phyloP scores from a whole-genome alignment of 2,113 vertebrate genomes.

The Xyrauchen texanus region DNA sequence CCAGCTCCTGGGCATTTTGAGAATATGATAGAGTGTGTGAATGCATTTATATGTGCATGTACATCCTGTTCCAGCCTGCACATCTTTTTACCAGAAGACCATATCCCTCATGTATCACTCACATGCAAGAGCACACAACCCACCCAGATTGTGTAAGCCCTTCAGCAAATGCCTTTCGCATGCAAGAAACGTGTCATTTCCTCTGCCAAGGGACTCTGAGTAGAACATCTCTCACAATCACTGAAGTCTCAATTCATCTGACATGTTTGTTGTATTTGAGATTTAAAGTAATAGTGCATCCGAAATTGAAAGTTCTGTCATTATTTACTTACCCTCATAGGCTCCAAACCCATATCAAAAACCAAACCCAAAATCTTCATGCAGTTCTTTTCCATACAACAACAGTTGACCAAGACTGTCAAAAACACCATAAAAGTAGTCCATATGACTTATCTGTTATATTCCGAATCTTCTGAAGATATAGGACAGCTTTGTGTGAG shows the following conservation, averaged over 20 bases:
- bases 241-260: not conserved
- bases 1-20: constrained; percentile 28
- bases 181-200: not conserved
- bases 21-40: not conserved
- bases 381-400: too few relatives aligned
- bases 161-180: constrained; percentile 33
- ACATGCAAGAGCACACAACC: constrained; percentile 62
- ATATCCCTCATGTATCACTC: constrained; percentile 56
- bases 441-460: too few relatives aligned
- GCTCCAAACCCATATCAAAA: too few relatives aligned
- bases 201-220: not conserved
- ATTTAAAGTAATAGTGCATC: not conserved
- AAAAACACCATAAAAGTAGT: too few relatives aligned
- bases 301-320: too few relatives aligned
- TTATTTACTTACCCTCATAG: too few relatives aligned
- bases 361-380: too few relatives aligned
- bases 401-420: too few relatives aligned
- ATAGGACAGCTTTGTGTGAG: too few relatives aligned
- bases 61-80: constrained; percentile 38
- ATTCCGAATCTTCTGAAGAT: too few relatives aligned
- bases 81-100: constrained; percentile 55
- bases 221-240: not conserved
- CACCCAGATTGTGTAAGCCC: constrained; percentile 38
- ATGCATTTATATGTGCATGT: constrained; percentile 17
- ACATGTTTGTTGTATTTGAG: not conserved